Evolutionary conservation across 2,797 vertebrate species (phyloP).

Genomic region (Chelidonichthys spinosus): DNA sequence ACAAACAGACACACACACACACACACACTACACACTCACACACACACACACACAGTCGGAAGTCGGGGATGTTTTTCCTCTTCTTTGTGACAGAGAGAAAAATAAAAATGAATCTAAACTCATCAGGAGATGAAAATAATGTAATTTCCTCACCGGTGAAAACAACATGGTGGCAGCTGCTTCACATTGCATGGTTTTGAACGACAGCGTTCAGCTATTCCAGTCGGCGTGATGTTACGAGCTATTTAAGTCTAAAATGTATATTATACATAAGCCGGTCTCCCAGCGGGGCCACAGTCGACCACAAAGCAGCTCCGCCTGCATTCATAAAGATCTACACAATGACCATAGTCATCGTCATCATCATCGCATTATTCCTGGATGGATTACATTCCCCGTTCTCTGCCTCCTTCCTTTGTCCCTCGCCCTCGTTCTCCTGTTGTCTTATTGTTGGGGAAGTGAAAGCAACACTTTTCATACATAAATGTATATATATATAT

Average conservation of each 20-base stretch:
- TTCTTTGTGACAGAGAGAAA: too few species aligned
- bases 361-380: not conserved
- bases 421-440: not conserved
- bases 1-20: too few species aligned
- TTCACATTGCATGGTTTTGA: not conserved
- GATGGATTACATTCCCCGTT: conserved; percentile 1
- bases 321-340: conserved; percentile 9
- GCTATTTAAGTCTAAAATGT: not conserved
- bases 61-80: too few species aligned
- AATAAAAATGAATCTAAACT: too few species aligned
- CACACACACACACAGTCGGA: too few species aligned
- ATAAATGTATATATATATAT: not conserved
- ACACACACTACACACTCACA: too few species aligned
- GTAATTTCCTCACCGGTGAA: too few species aligned
- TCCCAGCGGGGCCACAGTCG: not conserved
- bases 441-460: conserved; percentile 15
- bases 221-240: not conserved
- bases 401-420: not conserved
- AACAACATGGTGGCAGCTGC: conserved; percentile 1
- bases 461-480: conserved; percentile 7
- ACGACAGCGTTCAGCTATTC: not conserved
- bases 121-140: too few species aligned
- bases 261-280: not conserved
- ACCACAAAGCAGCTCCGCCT: not conserved
- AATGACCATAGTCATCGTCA: not conserved